Conservation (phyloP, 64 coral and sea anemone genomes). For the Actinia tenebrosa region DNA sequence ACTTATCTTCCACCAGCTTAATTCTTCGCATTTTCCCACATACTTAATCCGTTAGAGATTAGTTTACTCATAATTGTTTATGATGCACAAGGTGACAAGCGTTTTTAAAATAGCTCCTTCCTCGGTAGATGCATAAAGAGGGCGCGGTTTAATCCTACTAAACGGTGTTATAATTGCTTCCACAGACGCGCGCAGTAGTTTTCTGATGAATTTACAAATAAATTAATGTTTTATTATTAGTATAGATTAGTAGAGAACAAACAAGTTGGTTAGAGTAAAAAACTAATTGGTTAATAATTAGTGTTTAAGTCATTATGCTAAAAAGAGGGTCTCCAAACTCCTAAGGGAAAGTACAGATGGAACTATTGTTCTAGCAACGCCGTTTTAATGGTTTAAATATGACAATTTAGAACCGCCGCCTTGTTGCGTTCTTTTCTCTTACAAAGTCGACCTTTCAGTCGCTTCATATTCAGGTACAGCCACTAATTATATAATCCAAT, state of each 20-base stretch:
- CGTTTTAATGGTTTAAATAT: neutral
- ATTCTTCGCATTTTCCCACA: neutral
- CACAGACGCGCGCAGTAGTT: neutral
- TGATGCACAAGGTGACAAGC: neutral
- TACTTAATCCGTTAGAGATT: neutral
- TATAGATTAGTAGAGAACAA: neutral
- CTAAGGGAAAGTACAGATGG: neutral
- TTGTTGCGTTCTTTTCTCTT: neutral
- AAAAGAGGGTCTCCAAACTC: neutral
- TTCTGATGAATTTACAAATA: neutral
- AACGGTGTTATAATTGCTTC: neutral
- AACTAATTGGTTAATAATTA: neutral
- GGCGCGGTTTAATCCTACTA: neutral
- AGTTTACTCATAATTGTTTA: neutral
- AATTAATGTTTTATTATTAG: neutral
- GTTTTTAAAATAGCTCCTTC: slow-evolving; percentile 8
- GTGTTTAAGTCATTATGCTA: neutral
- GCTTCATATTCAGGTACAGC: neutral
- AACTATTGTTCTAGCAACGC: neutral
- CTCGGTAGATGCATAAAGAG: neutral
- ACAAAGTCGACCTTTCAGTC: neutral
- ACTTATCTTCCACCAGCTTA: neutral
- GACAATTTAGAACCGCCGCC: neutral
- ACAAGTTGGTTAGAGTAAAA: neutral
- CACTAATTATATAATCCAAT: neutral